Conservation (phyloP, 2,113 vertebrate genomes). For the Zosterops borbonicus region DNA sequence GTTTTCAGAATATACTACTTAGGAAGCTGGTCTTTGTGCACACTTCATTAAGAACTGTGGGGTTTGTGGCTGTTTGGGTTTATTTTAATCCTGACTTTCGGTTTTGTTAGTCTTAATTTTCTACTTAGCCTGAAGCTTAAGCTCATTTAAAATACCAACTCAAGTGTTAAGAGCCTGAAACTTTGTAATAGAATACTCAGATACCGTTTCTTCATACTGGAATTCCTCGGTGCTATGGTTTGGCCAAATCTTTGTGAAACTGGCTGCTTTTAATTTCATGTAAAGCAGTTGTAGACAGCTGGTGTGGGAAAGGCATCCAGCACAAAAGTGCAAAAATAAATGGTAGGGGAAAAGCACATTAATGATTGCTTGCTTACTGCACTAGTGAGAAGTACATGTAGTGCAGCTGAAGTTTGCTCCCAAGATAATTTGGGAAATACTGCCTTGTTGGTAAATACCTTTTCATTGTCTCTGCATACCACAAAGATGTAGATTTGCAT, state of each 20-base stretch:
- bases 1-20: not conserved
- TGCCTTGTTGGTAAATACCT: not conserved
- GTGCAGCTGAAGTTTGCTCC: not conserved
- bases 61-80: not conserved
- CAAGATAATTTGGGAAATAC: not conserved
- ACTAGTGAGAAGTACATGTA: not conserved
- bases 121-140: not conserved
- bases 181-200: not conserved
- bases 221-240: not conserved
- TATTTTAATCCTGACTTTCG: not conserved
- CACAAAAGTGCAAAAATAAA: not conserved
- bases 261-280: not conserved
- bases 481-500: not conserved
- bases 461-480: not conserved
- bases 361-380: not conserved
- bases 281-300: not conserved
- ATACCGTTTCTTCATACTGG: not conserved
- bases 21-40: not conserved
- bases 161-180: not conserved
- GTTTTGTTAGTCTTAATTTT: not conserved
- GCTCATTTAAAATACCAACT: not conserved
- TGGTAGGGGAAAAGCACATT: not conserved
- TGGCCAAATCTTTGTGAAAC: not conserved
- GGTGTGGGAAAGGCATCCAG: not conserved
- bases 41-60: not conserved